Conservation (phyloP, 2,888 invertebrate genomes). For the Cheilosia grossa region DNA sequence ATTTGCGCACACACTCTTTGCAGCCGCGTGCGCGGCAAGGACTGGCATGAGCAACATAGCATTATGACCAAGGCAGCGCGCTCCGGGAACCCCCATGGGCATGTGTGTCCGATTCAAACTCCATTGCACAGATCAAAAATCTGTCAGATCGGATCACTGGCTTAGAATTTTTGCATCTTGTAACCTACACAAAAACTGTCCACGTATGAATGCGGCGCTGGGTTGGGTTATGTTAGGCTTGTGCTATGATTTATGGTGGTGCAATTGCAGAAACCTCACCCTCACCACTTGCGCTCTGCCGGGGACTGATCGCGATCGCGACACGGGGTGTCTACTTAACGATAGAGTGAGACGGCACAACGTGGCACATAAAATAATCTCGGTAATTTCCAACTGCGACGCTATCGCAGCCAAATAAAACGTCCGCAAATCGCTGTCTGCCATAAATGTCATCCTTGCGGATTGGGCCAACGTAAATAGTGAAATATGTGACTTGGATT, state of each 20-base stretch:
- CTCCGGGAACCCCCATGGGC: constrained; percentile 66
- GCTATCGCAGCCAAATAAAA: constrained; percentile 60
- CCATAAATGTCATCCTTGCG: constrained; percentile 73
- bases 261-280: constrained; percentile 64
- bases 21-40: constrained; percentile 28
- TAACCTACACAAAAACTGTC: constrained; percentile 73
- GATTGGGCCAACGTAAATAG: constrained; percentile 59
- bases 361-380: constrained; percentile 47
- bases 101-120: constrained; percentile 63
- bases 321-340: constrained; percentile 52
- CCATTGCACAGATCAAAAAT: constrained; percentile 73
- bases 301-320: constrained; percentile 10
- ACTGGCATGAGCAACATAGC: constrained; percentile 29
- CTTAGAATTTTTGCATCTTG: constrained; percentile 68
- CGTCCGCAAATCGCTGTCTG: constrained; percentile 65
- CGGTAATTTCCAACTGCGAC: constrained; percentile 62
- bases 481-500: constrained; percentile 63
- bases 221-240: constrained; percentile 53
- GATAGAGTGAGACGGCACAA: constrained; percentile 14
- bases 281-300: constrained; percentile 4
- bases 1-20: not conserved
- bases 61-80: constrained; percentile 21
- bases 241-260: constrained; percentile 68
- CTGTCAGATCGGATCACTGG: constrained; percentile 73
- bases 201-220: constrained; percentile 70